Percentiles rank a stretch among this genome's conserved stretches.
phyloP scores from a whole-genome alignment of 2,797 vertebrate genomes.

The Malacoraja senta region DNA sequence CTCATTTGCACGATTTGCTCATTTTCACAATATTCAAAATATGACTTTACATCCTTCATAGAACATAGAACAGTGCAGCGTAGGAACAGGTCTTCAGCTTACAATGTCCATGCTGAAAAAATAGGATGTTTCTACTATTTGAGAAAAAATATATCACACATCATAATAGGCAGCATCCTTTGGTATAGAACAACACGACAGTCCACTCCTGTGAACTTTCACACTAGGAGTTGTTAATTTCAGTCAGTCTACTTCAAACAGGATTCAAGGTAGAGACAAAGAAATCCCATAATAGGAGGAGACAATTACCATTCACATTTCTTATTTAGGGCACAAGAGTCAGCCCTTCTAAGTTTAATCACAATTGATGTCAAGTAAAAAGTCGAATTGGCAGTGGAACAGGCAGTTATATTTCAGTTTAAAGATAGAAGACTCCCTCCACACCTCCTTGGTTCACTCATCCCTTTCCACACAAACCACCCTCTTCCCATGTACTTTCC shows the following conservation, averaged over 20 bases:
- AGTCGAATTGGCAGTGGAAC: not conserved
- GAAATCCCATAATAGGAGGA: not conserved
- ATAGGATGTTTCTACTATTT: not conserved
- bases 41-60: not conserved
- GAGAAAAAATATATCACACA: not conserved
- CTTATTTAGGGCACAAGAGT: not conserved
- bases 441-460: too few species aligned
- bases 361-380: not conserved
- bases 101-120: too few species aligned
- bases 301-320: not conserved
- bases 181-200: not conserved
- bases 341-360: not conserved
- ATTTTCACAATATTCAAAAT: not conserved
- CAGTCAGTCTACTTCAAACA: not conserved
- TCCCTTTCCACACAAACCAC: too few species aligned
- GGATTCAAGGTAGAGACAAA: not conserved
- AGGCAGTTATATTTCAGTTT: not conserved
- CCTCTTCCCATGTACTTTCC: too few species aligned
- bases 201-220: not conserved
- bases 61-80: too few species aligned
- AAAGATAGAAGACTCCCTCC: too few species aligned
- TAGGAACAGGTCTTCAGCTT: too few species aligned
- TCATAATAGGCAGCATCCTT: not conserved
- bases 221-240: not conserved
- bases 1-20: not conserved